phyloP scores from a whole-genome alignment of 2,888 invertebrate species.

The Mystacides longicornis region DNA sequence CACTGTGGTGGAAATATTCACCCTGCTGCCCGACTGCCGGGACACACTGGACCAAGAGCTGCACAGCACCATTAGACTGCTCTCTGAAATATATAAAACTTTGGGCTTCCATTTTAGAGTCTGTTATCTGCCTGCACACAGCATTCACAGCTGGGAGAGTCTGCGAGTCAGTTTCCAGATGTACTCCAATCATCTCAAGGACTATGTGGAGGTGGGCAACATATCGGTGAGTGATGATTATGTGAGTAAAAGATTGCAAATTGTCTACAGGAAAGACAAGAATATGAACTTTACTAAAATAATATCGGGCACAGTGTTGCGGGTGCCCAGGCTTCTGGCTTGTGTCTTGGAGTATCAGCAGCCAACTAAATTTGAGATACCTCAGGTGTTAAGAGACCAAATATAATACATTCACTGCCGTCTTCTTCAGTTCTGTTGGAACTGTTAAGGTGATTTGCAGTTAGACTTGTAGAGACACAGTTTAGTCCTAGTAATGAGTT shows the following conservation, averaged over 20 bases:
- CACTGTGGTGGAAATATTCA: slow-evolving; percentile 60
- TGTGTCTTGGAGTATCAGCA: slow-evolving; percentile 66
- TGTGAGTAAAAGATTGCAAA: slow-evolving; percentile 69
- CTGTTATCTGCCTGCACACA: slow-evolving; percentile 52
- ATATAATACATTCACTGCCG: too few relatives aligned
- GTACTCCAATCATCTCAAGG: slow-evolving; percentile 57
- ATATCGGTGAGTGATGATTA: slow-evolving; percentile 65
- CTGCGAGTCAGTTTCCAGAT: slow-evolving; percentile 64
- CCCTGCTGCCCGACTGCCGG: slow-evolving; percentile 43
- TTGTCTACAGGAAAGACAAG: slow-evolving; percentile 55
- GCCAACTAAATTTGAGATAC: slow-evolving; percentile 36
- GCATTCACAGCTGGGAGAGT: slow-evolving; percentile 58
- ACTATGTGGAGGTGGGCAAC: slow-evolving; percentile 67
- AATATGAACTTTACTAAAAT: slow-evolving; percentile 56
- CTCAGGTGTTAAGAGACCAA: slow-evolving; percentile 31
- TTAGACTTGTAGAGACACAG: too few relatives aligned
- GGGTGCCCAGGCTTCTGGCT: slow-evolving; percentile 66
- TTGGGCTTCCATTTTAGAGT: slow-evolving; percentile 62
- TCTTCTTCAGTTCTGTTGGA: too few relatives aligned
- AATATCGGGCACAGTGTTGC: slow-evolving; percentile 64
- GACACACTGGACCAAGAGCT: slow-evolving; percentile 48
- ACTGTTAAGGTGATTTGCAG: too few relatives aligned
- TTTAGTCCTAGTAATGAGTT: too few relatives aligned
- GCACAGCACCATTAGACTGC: slow-evolving; percentile 44
- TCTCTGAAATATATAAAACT: slow-evolving; percentile 54